phyloP scores from a whole-genome alignment of 2,797 vertebrate genomes.

The Prunella strophiata region DNA sequence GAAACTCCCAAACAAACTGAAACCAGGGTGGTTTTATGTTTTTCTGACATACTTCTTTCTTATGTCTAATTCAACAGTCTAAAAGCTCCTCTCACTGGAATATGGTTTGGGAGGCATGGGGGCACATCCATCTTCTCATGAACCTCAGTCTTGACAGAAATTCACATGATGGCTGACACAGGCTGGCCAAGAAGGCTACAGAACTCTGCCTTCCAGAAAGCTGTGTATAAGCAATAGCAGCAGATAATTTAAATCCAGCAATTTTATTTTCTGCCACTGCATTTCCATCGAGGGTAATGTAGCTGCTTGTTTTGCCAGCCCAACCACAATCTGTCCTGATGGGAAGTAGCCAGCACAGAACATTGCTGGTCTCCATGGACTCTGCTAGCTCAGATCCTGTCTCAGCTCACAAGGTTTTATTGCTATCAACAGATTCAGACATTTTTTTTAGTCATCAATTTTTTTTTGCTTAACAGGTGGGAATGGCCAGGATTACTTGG shows the following conservation, averaged over 20 bases:
- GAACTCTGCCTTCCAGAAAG: neutral
- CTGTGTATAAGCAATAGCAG: neutral
- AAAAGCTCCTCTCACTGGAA: neutral
- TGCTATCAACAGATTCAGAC: neutral
- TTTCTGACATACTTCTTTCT: neutral
- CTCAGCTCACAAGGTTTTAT: neutral
- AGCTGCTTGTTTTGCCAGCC: neutral
- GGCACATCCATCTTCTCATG: neutral
- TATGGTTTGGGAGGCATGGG: neutral
- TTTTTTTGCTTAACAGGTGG: conserved; percentile 4
- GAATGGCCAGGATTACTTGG: conserved; percentile 27
- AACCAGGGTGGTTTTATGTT: neutral
- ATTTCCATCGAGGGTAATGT: neutral
- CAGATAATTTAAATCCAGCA: neutral
- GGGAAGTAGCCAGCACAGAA: neutral
- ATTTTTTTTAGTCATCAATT: neutral
- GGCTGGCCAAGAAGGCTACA: neutral
- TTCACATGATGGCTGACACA: neutral
- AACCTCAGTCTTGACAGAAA: neutral
- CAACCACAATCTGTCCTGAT: neutral
- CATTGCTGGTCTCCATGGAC: neutral
- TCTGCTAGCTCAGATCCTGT: neutral
- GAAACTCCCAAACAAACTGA: neutral
- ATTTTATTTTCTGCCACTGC: neutral
- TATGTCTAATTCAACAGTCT: neutral